Percentiles rank a stretch among this genome's conserved stretches.
These are phyloP conservation scores for Malaclemys terrapin DNA, from an alignment of 2,113 vertebrate species.

Conservation along the genomic window DNA sequence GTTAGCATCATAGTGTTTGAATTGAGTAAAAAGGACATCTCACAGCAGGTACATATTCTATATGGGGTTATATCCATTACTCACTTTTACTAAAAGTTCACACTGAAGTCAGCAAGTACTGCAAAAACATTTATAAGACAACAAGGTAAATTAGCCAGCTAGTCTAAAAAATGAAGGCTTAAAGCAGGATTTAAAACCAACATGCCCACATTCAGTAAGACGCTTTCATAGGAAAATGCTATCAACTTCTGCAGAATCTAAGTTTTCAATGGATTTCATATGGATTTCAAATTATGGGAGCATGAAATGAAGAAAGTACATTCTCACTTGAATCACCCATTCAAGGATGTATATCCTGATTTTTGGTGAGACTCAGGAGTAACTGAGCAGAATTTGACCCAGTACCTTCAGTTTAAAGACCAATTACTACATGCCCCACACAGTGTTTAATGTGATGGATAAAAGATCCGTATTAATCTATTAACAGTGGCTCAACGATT, in stretches of 20 bases:
- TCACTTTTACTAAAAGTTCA: not conserved
- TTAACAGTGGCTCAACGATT: not conserved
- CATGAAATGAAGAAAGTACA: not conserved
- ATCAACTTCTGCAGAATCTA: not conserved
- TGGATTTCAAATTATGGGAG: not conserved
- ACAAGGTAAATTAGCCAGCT: not conserved
- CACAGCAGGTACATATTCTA: not conserved
- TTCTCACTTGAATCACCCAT: not conserved
- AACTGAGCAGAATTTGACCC: not conserved
- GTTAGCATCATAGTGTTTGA: not conserved
- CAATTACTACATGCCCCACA: rapidly evolving
- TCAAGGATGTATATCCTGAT: not conserved
- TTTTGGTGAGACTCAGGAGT: not conserved
- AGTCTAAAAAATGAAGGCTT: not conserved
- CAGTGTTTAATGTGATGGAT: rapidly evolving
- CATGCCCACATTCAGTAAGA: not conserved
- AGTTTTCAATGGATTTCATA: not conserved
- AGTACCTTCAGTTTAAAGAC: no score
- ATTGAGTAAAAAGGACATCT: not conserved
- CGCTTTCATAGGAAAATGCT: not conserved
- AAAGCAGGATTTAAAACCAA: not conserved
- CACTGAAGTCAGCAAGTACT: not conserved
- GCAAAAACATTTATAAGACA: not conserved
- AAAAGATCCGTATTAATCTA: not conserved
- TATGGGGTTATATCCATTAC: not conserved